phyloP scores from a whole-genome alignment of 2,797 vertebrate species.

The Macroramphosus scolopax region DNA sequence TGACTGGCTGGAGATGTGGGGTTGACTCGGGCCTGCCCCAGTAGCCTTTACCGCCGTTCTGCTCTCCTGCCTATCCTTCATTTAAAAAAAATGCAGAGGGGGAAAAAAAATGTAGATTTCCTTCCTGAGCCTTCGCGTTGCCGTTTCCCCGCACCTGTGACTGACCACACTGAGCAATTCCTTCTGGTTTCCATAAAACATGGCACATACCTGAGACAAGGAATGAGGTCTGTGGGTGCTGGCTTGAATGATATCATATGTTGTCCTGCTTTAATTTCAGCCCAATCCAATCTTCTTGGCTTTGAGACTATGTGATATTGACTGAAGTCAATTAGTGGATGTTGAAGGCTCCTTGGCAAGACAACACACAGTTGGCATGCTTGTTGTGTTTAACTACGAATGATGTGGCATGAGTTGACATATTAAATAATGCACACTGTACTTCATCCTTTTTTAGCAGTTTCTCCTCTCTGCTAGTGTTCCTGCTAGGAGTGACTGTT shows the following conservation, averaged over 20 bases:
- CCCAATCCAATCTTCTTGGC: background rate
- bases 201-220: constrained; percentile 22
- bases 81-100: constrained; percentile 23
- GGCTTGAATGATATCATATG: constrained; percentile 26
- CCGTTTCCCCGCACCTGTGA: constrained; percentile 59
- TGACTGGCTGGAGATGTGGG: constrained; percentile 57
- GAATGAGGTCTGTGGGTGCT: constrained; percentile 9
- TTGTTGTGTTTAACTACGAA: constrained; percentile 27
- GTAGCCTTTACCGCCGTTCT: constrained; percentile 37
- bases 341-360: constrained; percentile 37
- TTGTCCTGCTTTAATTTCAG: constrained; percentile 26
- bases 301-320: constrained; percentile 28
- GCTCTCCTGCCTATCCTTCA: constrained; percentile 42
- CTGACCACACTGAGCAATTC: constrained; percentile 55
- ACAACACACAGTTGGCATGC: constrained; percentile 24
- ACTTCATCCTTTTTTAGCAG: too few relatives aligned
- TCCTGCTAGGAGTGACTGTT: too few relatives aligned
- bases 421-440: constrained; percentile 37
- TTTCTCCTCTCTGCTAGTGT: too few relatives aligned
- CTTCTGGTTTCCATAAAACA: constrained; percentile 60
- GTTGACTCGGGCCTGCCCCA: constrained; percentile 45
- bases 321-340: constrained; percentile 34
- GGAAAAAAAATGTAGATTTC: constrained; percentile 42
- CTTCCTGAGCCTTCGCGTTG: constrained; percentile 54
- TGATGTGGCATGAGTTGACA: constrained; percentile 35